Conservation (phyloP, 2,113 vertebrate species). For the Lonchura striata region DNA sequence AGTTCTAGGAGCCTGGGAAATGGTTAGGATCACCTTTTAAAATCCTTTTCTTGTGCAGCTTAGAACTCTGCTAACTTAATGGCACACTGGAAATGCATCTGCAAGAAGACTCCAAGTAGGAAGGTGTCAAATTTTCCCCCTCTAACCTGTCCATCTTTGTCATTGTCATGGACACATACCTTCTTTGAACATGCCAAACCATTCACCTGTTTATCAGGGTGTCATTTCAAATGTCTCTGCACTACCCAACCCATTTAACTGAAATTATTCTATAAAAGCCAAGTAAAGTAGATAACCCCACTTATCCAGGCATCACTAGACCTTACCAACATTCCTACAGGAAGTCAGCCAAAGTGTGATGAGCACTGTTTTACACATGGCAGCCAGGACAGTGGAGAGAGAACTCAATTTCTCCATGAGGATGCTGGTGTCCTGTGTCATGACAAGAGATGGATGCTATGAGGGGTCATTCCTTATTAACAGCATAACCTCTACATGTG, state of each 20-base stretch:
- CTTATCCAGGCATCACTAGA: background rate
- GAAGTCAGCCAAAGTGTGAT: background rate
- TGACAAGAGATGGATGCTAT: background rate
- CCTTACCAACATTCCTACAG: background rate
- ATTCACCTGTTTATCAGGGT: background rate
- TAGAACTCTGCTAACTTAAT: background rate
- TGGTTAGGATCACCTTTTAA: background rate
- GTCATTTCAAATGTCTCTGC: background rate
- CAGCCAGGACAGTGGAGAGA: background rate
- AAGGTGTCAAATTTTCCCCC: background rate
- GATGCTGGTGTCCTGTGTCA: background rate
- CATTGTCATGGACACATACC: background rate
- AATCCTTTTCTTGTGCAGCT: background rate
- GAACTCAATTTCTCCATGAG: background rate
- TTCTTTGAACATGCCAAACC: background rate
- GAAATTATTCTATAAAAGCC: background rate
- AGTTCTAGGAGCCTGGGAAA: background rate
- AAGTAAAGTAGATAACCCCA: background rate
- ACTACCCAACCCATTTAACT: background rate
- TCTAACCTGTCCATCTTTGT: background rate
- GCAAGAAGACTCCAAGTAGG: background rate
- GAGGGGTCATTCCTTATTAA: background rate
- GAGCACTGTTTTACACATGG: background rate
- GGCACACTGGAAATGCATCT: background rate
- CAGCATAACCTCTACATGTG: fast-evolving